These are phyloP conservation scores for Cephonodes hylas DNA, from an alignment of 2,888 invertebrate genomes.

Conservation along the genomic window DNA sequence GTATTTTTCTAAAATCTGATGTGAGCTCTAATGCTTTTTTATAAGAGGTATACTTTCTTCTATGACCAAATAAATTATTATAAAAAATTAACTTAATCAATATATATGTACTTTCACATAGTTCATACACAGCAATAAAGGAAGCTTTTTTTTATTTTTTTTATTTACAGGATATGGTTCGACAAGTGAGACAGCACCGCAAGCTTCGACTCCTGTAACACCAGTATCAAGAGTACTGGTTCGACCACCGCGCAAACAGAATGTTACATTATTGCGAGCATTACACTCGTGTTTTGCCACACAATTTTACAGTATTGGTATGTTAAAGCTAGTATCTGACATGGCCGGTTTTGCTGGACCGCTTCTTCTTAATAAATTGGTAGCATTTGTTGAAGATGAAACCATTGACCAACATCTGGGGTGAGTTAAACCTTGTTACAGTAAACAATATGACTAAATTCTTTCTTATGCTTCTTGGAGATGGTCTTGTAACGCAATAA, in stretches of 20 bases:
- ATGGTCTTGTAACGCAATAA: no score
- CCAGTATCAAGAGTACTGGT: conserved; percentile 60
- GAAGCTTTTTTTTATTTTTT: no score
- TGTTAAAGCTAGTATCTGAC: conserved; percentile 91
- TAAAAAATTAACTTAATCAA: no score
- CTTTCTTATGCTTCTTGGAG: no score
- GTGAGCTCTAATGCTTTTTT: no score
- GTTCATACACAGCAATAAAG: no score
- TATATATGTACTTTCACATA: no score
- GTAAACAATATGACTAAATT: not conserved
- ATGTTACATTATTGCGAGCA: conserved; percentile 83
- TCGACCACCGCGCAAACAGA: conserved; percentile 59
- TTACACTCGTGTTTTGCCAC: conserved; percentile 88
- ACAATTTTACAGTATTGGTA: conserved; percentile 91
- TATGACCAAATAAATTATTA: no score
- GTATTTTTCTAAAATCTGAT: no score
- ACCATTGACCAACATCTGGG: conserved; percentile 83
- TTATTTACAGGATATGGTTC: conserved; percentile 61
- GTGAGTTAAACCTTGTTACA: conserved; percentile 66
- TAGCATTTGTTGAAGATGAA: conserved; percentile 88
- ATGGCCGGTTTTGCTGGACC: conserved; percentile 94
- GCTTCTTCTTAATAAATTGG: conserved; percentile 89
- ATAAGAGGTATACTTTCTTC: no score
- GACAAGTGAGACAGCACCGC: conserved; percentile 53
- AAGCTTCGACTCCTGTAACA: conserved; percentile 63